Base-by-base conservation (phyloP, 2,113 vertebrate genomes). In the Dicentrarchus labrax region DNA sequence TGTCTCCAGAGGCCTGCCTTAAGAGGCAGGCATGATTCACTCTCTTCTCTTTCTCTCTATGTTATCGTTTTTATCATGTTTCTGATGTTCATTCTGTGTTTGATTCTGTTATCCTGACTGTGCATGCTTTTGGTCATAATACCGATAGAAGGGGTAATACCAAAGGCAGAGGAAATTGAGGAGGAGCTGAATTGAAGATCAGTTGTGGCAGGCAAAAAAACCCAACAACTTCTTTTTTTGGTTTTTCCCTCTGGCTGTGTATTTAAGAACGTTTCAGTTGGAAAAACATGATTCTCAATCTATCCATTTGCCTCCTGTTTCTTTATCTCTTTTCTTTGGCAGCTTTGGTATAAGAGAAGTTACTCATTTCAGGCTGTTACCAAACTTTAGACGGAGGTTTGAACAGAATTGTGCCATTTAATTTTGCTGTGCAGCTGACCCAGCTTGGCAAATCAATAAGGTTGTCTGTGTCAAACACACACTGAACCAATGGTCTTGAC, bases 31-130 rank as follows among this genome's bases (percentile, higher is more conserved):
- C 61, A 12, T 59, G 76, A 79, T 87, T 84, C 86, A 71, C 74
- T 80, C 73, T 56, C 78, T n/a, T 73, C 54, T 71, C 30, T 79
- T 60, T 78, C 53, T 64, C 38, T 43, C 74, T 11, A 9, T 41
- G 51, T 71, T 84, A 71, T 91, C 38, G 4, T 80, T 89, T 88
- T 83, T 62, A 76, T 87, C 72, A 24, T 19, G 73, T 89, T 79
- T 81, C 77, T 88, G 72, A 92, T 91, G 87, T 88, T 69, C 85
- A 84, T 86, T 79, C 39, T 17, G 47, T 24, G 70, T 80, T 86
- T 88, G 84, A 84, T 90, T 88, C 76, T 48, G 57, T 79, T 87
- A 59, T 90, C 62, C 59, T 78, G 73, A 76, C 74, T 86, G 65
- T 70, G 61, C 66, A 38, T 82, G 80, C 76, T 84, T 84, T 85